Evolutionary conservation across 2,888 invertebrate genomes (phyloP).

Genomic region (Synergus laeviventris): DNA sequence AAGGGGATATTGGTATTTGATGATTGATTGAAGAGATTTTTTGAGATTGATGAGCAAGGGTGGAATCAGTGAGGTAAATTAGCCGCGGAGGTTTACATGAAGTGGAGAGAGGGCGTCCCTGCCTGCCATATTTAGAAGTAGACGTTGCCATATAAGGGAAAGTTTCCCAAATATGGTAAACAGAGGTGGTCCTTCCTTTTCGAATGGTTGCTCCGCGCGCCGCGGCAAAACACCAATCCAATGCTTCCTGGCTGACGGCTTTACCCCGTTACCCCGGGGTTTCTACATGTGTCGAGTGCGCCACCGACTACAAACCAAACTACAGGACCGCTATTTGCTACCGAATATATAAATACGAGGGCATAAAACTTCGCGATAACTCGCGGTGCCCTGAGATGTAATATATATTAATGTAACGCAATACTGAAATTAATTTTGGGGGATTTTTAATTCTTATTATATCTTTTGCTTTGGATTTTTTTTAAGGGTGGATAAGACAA

Average conservation of each 20-base stretch:
- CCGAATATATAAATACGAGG: slow-evolving; percentile 57
- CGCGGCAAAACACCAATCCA: slow-evolving; percentile 73
- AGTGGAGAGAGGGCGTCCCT: slow-evolving; percentile 83
- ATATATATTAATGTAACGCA: neutral
- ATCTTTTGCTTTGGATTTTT: no score
- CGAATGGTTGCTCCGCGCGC: slow-evolving; percentile 72
- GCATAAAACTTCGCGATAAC: neutral
- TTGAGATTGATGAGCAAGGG: neutral
- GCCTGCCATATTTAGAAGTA: slow-evolving; percentile 88
- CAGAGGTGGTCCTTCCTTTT: slow-evolving; percentile 84
- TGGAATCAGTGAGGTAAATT: slow-evolving; percentile 48
- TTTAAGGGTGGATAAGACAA: no score
- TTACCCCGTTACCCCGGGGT: slow-evolving; percentile 58
- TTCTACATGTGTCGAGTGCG: slow-evolving; percentile 49
- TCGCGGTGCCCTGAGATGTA: neutral
- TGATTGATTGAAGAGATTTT: neutral
- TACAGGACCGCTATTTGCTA: slow-evolving; percentile 52
- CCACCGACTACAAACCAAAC: neutral
- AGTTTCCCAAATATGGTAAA: slow-evolving; percentile 88
- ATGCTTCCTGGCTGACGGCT: slow-evolving; percentile 73
- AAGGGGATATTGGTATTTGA: neutral
- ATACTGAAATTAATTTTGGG: neutral
- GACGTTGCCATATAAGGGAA: slow-evolving; percentile 89
- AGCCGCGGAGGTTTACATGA: slow-evolving; percentile 59
- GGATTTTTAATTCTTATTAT: no score